Conservation (phyloP, 2,797 vertebrate genomes). For the Chelonia mydas region DNA sequence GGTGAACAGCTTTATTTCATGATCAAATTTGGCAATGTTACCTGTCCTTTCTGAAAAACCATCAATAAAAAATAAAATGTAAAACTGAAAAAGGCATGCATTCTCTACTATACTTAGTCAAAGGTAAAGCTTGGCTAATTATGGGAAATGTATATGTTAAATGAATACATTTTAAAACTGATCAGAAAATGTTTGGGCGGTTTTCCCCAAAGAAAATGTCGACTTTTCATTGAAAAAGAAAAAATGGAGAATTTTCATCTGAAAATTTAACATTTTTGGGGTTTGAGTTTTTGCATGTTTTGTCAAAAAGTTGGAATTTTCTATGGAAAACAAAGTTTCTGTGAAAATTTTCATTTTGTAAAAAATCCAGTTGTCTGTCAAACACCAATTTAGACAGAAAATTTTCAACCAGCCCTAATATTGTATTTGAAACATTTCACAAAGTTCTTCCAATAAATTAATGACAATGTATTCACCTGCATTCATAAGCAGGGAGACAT, state of each 20-base stretch:
- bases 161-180: not conserved
- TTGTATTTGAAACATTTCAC: not conserved
- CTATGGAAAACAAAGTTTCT: too few species aligned
- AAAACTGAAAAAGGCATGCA: not conserved
- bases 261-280: not conserved
- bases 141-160: not conserved
- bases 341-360: fast-evolving
- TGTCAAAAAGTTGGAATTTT: too few species aligned
- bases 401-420: not conserved
- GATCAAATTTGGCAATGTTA: not conserved
- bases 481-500: fast-evolving
- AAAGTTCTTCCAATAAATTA: not conserved
- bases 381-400: not conserved
- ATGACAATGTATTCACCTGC: not conserved
- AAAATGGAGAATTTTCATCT: not conserved
- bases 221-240: not conserved
- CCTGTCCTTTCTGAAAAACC: not conserved
- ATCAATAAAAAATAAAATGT: not conserved
- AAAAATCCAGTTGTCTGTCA: not conserved
- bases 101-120: not conserved
- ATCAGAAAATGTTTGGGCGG: not conserved
- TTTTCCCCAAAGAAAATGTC: not conserved
- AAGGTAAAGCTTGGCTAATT: not conserved
- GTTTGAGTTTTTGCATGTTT: too few species aligned
- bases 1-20: not conserved